Percentiles rank a stretch among this genome's conserved stretches.
Evolutionary conservation across 2,888 invertebrate genomes (phyloP).

Genomic region (Drosophila pseudotakahashii): DNA sequence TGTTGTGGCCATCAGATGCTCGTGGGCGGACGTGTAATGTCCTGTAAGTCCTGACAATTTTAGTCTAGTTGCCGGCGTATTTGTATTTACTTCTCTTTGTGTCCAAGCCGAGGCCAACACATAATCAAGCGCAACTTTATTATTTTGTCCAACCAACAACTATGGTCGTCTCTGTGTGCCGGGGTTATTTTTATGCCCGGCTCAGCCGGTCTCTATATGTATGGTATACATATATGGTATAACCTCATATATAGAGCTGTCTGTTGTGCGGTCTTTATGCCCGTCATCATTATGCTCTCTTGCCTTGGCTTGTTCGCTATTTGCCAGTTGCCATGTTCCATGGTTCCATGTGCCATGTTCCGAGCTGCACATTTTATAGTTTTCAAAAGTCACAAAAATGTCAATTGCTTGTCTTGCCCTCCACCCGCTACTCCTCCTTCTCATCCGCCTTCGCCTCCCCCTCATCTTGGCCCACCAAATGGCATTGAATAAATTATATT

Average conservation of each 20-base stretch:
- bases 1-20: constrained; percentile 42
- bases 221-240: constrained; percentile 19
- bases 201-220: constrained; percentile 15
- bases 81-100: constrained; percentile 66
- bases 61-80: constrained; percentile 72
- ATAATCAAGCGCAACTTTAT: constrained; percentile 79
- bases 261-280: constrained; percentile 60
- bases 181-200: constrained; percentile 53
- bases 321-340: constrained; percentile 28
- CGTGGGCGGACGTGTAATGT: constrained; percentile 65
- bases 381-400: constrained; percentile 81
- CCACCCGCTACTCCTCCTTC: neutral
- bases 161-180: constrained; percentile 4
- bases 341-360: constrained; percentile 30
- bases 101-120: constrained; percentile 38
- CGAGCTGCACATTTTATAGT: constrained; percentile 78
- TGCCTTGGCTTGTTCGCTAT: constrained; percentile 42
- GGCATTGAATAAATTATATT: constrained; percentile 79
- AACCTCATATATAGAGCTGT: constrained; percentile 15
- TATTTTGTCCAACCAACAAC: constrained; percentile 67
- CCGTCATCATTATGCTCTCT: constrained; percentile 69
- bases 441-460: neutral
- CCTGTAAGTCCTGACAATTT: constrained; percentile 76
- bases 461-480: constrained; percentile 47
- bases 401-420: constrained; percentile 76